Evolutionary conservation across 2,113 vertebrate genomes (phyloP).

Genomic region (Callithrix jacchus): DNA sequence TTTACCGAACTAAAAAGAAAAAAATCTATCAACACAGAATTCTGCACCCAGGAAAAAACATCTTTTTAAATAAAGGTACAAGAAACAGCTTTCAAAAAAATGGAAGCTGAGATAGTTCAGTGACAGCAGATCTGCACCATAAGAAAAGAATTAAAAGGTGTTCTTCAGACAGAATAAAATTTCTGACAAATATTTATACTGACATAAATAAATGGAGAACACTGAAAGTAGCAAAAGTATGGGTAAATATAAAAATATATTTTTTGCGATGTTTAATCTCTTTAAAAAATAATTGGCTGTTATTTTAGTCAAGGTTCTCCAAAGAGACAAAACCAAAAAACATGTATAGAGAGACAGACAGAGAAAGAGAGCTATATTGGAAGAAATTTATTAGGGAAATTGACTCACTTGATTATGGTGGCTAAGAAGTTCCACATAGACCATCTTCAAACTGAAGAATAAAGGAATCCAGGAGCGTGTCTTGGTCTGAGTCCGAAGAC

Average conservation of each 20-base stretch:
- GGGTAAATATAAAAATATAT: not conserved
- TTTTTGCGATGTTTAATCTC: not conserved
- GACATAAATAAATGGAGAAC: not conserved
- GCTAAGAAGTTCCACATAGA: not conserved
- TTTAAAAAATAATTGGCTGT: not conserved
- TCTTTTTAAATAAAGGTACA: not conserved
- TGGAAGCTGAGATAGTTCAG: not conserved
- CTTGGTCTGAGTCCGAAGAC: not conserved
- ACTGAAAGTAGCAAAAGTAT: not conserved
- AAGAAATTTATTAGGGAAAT: not conserved
- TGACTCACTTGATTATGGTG: not conserved
- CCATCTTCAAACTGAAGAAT: not conserved
- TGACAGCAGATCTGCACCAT: not conserved
- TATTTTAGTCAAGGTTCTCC: not conserved
- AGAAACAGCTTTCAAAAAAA: not conserved
- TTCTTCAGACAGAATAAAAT: not conserved
- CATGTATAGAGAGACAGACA: rapidly evolving
- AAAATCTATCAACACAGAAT: not conserved
- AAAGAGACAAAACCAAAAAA: not conserved
- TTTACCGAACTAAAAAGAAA: not conserved
- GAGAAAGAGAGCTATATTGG: not conserved
- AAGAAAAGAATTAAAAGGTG: not conserved
- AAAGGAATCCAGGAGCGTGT: not conserved
- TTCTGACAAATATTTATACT: not conserved
- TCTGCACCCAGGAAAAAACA: not conserved